Percentiles rank a stretch among this genome's conserved stretches.
These are phyloP conservation scores for Falco berigora DNA, from an alignment of 2,797 vertebrate species.

Conservation along the genomic window DNA sequence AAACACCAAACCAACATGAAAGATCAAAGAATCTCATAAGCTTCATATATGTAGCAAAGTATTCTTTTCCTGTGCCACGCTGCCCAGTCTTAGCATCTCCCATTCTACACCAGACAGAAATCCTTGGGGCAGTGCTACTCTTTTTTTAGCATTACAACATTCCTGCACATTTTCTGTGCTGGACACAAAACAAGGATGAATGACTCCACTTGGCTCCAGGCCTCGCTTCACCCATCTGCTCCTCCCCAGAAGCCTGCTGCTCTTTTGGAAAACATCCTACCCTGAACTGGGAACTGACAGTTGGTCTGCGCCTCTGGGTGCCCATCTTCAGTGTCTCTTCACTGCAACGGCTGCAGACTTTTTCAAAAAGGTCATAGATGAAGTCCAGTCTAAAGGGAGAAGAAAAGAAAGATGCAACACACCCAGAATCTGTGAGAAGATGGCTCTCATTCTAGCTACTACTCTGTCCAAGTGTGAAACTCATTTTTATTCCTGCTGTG, in stretches of 20 bases:
- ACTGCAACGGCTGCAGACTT: conserved; percentile 82
- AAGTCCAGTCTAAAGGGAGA: conserved; percentile 82
- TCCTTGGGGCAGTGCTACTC: background rate
- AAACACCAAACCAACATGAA: background rate
- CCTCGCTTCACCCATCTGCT: conserved; percentile 51
- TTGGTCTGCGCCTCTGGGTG: conserved; percentile 88
- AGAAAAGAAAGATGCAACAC: background rate
- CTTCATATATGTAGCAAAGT: background rate
- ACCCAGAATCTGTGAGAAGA: background rate
- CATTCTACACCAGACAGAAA: conserved; percentile 18
- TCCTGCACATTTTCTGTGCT: conserved; percentile 44
- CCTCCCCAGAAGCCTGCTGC: conserved; percentile 24
- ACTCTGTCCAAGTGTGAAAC: background rate
- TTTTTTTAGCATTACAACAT: conserved; percentile 27
- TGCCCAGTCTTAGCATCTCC: background rate
- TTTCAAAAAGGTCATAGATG: conserved; percentile 92
- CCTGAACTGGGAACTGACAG: conserved; percentile 94
- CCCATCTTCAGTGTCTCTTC: conserved; percentile 91
- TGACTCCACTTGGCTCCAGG: conserved; percentile 49
- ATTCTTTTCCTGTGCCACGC: background rate
- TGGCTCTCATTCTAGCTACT: background rate
- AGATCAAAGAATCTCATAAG: background rate
- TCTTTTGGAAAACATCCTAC: conserved; percentile 73
- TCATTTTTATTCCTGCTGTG: background rate
- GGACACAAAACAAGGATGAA: conserved; percentile 49